Conservation (phyloP, 2,113 vertebrate genomes). For the Ptilorrhoa leucosticta region DNA sequence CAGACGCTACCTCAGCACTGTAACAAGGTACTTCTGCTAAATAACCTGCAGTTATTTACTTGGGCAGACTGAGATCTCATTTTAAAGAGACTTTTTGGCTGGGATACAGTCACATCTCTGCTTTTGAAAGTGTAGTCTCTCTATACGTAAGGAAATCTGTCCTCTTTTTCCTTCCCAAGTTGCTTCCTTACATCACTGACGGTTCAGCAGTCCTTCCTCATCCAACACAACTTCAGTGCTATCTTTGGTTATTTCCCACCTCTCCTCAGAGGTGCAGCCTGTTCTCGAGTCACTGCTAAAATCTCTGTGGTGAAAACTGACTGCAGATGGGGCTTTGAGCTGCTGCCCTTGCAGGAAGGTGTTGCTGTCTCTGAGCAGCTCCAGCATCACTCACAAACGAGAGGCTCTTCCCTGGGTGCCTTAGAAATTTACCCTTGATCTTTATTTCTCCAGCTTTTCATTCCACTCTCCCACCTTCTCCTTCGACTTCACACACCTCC, state of each 20-base stretch:
- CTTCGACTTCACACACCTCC: not conserved
- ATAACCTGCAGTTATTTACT: slow-evolving; percentile 41
- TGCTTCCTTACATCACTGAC: not conserved
- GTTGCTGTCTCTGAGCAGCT: not conserved
- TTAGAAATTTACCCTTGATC: not conserved
- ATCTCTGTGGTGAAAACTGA: not conserved
- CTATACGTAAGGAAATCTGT: not conserved
- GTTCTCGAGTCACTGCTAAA: not conserved
- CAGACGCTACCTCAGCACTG: slow-evolving; percentile 25
- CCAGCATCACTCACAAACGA: not conserved
- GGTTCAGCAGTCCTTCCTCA: not conserved
- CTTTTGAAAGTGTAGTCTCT: not conserved
- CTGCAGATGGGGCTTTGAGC: not conserved
- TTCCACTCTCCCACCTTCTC: not conserved
- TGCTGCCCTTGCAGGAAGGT: not conserved
- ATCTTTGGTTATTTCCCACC: not conserved
- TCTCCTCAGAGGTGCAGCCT: not conserved
- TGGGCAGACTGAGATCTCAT: not conserved
- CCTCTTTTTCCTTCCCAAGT: not conserved
- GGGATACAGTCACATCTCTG: not conserved
- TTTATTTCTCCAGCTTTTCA: not conserved
- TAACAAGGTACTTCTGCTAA: not conserved
- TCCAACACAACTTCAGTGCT: not conserved
- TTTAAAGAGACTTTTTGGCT: not conserved
- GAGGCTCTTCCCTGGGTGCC: not conserved